Conservation (phyloP, 2,113 vertebrate genomes). For the Amblyornis subalaris region DNA sequence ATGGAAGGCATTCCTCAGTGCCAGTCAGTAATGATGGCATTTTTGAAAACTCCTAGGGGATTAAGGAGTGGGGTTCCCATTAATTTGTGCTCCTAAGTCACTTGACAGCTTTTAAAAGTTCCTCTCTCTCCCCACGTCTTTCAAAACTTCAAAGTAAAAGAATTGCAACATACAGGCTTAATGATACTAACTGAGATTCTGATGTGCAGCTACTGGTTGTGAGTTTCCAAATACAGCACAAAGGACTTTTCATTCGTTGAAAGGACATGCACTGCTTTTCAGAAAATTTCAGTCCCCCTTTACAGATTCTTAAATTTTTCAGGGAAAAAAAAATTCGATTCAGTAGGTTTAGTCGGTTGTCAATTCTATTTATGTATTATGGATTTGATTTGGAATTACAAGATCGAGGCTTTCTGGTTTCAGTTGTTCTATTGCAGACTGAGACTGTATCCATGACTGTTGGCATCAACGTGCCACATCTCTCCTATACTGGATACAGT, state of each 20-base stretch:
- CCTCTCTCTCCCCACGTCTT: not conserved
- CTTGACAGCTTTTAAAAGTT: not conserved
- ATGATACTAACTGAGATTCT: not conserved
- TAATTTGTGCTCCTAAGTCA: conserved; percentile 30
- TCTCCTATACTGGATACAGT: not conserved
- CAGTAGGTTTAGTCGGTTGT: not conserved
- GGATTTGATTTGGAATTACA: not conserved
- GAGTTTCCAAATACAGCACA: not conserved
- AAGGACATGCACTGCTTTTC: not conserved
- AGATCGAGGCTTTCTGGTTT: not conserved
- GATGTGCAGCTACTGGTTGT: not conserved
- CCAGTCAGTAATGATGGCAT: not conserved
- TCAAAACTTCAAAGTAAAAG: not conserved
- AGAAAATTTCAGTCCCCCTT: not conserved
- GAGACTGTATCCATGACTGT: not conserved
- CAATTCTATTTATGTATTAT: not conserved
- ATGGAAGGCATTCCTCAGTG: not conserved
- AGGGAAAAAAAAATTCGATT: not conserved
- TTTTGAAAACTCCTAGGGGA: not conserved
- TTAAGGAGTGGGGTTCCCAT: not conserved
- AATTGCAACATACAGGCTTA: not conserved
- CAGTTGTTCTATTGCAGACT: not conserved
- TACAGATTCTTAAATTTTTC: not conserved
- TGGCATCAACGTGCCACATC: not conserved
- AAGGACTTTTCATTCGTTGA: not conserved